Base-by-base conservation (phyloP, 2,888 invertebrate genomes). In the Noctua pronuba region DNA sequence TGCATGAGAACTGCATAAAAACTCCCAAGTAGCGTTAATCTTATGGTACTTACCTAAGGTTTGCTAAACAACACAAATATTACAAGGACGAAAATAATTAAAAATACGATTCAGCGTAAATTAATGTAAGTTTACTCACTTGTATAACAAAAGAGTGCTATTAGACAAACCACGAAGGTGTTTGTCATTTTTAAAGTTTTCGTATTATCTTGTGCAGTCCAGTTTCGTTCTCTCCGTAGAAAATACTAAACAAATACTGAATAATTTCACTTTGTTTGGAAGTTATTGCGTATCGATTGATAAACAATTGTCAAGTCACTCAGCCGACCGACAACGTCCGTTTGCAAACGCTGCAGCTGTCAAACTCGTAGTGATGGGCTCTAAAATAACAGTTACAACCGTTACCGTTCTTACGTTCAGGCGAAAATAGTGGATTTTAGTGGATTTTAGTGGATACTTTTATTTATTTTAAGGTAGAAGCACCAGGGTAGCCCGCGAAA, bases 211-310 rank as follows among this genome's bases (percentile, higher is more conserved):
- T 69, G 86, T 82, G 85, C 80, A 79, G 87, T 92, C 92, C 91
- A 90, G 90, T 91, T 93, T 92, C 86, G 88, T 89, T 89, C 87
- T 87, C 87, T 81, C 89, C 91, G 80, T 85, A 82, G 85, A 88
- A 90, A 91, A 90, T 91, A 93, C 90, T 93, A 92, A 92, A 91
- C 88, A 92, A 94, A 91, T 87, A 95, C 92, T 90, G 87, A 86
- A 90, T 84, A 95, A 94, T 94, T 95, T 95, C 92, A 94, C 95
- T 95, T 95, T 93, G 93, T 94, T 94, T 93, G 88, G 84, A 92
- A 92, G 91, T 89, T 93, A 94, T 86, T 95, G 94, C 95, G 95
- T 93, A 93, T 92, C 86, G 92, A 92, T 93, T 92, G 91, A 91
- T 92, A 93, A 92, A 93, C 92, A 93, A 90, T 87, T 92, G 93